phyloP scores from a whole-genome alignment of 2,888 invertebrate genomes.

The Neoitamus cyanurus region DNA sequence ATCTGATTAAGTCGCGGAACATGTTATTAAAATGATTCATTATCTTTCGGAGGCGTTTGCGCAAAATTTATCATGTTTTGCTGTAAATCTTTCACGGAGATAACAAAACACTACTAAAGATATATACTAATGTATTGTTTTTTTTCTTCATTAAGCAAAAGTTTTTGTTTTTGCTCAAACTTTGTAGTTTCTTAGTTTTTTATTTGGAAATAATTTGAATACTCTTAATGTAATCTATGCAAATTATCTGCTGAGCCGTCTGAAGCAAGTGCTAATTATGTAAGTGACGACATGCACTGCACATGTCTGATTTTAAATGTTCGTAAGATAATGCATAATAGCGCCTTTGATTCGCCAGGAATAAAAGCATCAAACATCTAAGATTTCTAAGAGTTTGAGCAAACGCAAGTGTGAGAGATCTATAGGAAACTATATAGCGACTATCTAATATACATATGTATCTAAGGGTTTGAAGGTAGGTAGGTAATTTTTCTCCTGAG shows the following conservation, averaged over 20 bases:
- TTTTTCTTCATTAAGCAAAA: neutral
- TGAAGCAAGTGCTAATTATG: neutral
- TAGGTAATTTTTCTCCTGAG: too few relatives aligned
- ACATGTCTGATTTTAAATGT: neutral
- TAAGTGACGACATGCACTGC: neutral
- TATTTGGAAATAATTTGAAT: neutral
- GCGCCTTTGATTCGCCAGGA: too few relatives aligned
- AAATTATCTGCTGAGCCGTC: neutral
- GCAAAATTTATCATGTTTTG: constrained; percentile 16
- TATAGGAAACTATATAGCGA: too few relatives aligned
- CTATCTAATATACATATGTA: too few relatives aligned
- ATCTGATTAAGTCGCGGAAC: constrained; percentile 21
- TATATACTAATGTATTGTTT: neutral
- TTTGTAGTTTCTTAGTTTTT: neutral
- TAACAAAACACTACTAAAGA: neutral
- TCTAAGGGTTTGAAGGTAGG: too few relatives aligned
- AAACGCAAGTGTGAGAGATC: too few relatives aligned
- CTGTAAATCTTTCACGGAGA: neutral
- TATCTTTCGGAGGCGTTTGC: constrained; percentile 28
- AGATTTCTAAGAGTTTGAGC: too few relatives aligned
- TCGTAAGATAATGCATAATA: neutral
- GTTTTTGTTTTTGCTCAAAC: neutral
- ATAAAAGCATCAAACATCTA: too few relatives aligned
- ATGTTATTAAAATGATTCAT: constrained; percentile 32
- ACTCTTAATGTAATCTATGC: neutral